phyloP scores from a whole-genome alignment of 2,797 vertebrate species.

The Pangasius sanitwongsei region DNA sequence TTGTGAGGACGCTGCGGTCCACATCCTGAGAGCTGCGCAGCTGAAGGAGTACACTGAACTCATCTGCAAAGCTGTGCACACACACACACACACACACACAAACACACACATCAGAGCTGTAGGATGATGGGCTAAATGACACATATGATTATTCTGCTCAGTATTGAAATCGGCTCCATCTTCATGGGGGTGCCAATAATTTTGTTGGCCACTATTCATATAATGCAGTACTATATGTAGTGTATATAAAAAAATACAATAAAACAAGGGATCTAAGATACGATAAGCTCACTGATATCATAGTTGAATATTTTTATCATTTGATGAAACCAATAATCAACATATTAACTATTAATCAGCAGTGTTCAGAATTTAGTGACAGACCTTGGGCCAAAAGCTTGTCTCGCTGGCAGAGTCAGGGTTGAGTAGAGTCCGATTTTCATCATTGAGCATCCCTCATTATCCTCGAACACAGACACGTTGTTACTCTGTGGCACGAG shows the following conservation, averaged over 20 bases:
- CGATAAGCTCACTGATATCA: neutral
- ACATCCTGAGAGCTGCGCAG: slow-evolving; percentile 72
- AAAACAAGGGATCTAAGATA: too few species aligned
- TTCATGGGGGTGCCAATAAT: neutral
- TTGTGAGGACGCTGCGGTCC: slow-evolving; percentile 76
- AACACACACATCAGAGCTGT: neutral
- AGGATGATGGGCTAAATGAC: neutral
- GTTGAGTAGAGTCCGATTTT: slow-evolving; percentile 75
- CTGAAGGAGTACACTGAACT: slow-evolving; percentile 79
- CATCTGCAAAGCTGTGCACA: slow-evolving; percentile 75
- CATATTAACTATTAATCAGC: neutral
- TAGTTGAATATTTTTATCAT: neutral
- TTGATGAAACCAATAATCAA: too few species aligned
- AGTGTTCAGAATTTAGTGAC: neutral
- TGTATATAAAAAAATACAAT: neutral
- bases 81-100: slow-evolving; percentile 2
- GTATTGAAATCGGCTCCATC: neutral
- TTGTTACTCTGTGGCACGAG: slow-evolving; percentile 63
- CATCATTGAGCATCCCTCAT: slow-evolving; percentile 69
- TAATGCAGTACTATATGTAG: neutral
- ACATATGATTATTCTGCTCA: neutral
- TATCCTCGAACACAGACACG: slow-evolving; percentile 66
- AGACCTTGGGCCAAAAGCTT: slow-evolving; percentile 77
- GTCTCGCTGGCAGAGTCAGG: slow-evolving; percentile 71
- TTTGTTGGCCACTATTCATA: neutral